A percentile compares a stretch with the other conserved stretches of the same genome.
These are phyloP conservation scores for Anguilla japonica DNA, from an alignment of 2,113 vertebrate species.

Conservation along the genomic window DNA sequence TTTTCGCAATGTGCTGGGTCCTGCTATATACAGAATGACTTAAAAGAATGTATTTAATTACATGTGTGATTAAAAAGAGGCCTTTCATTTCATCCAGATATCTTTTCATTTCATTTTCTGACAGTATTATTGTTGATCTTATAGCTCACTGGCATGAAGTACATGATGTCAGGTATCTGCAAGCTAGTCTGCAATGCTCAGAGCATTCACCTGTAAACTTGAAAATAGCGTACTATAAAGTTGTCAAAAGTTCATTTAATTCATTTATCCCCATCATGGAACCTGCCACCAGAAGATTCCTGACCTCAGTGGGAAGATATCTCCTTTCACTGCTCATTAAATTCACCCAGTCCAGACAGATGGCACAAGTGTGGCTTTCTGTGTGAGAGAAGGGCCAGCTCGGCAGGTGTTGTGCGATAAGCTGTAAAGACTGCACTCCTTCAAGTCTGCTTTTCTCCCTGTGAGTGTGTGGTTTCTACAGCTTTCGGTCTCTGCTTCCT, in stretches of 20 bases:
- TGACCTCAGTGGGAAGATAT: background rate
- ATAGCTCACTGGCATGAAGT: background rate
- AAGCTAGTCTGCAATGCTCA: background rate
- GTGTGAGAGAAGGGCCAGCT: background rate
- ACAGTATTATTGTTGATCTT: background rate
- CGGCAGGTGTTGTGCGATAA: background rate
- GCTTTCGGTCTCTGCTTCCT: background rate
- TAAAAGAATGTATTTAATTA: background rate
- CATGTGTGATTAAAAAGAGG: background rate
- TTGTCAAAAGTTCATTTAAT: background rate
- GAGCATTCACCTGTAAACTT: background rate
- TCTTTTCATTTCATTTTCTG: background rate
- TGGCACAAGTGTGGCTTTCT: background rate
- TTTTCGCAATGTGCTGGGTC: background rate
- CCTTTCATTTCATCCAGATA: background rate
- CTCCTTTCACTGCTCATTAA: background rate
- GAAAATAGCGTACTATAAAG: background rate
- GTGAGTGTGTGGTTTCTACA: background rate
- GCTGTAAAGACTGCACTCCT: background rate
- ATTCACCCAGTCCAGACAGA: background rate
- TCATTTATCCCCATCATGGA: background rate
- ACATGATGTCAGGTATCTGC: background rate
- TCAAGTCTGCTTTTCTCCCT: background rate
- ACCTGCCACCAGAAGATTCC: background rate
- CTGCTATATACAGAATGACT: background rate